phyloP scores from a whole-genome alignment of 2,113 vertebrate genomes.

The Rhizomys pruinosus region DNA sequence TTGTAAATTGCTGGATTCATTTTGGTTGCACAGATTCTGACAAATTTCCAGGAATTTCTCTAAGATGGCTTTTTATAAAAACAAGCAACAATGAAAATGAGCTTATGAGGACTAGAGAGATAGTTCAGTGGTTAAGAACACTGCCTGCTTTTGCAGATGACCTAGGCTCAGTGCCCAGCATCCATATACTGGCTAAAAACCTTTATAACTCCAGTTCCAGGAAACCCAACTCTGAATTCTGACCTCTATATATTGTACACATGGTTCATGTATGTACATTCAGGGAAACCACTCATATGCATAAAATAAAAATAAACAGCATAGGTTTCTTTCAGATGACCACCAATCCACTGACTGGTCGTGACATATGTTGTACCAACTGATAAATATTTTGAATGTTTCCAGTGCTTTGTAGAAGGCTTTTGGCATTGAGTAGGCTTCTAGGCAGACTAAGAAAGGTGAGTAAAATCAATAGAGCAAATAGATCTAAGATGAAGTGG shows the following conservation, averaged over 20 bases:
- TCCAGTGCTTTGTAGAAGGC: not conserved
- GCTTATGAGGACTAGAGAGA: not conserved
- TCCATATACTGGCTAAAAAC: no score
- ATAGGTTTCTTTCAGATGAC: not conserved
- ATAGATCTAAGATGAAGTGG: not conserved
- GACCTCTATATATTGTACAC: no score
- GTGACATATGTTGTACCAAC: not conserved
- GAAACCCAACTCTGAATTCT: no score
- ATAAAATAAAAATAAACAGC: not conserved
- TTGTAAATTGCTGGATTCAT: slow-evolving; percentile 73
- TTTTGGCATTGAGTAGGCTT: slow-evolving; percentile 11
- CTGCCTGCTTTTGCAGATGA: no score
- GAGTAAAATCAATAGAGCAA: not conserved
- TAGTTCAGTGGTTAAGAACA: no score
- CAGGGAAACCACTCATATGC: not conserved
- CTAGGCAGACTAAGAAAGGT: slow-evolving; percentile 47
- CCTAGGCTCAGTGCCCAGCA: no score
- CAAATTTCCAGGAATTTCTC: slow-evolving; percentile 66
- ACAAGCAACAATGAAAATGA: not conserved
- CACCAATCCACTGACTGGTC: not conserved
- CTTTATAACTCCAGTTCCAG: no score
- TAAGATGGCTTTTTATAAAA: slow-evolving; percentile 27
- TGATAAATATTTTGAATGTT: slow-evolving; percentile 54
- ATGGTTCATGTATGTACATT: no score
- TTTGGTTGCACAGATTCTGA: slow-evolving; percentile 73